Evolutionary conservation across 2,888 invertebrate species (phyloP).

Genomic region (Lycophotia porphyrea): DNA sequence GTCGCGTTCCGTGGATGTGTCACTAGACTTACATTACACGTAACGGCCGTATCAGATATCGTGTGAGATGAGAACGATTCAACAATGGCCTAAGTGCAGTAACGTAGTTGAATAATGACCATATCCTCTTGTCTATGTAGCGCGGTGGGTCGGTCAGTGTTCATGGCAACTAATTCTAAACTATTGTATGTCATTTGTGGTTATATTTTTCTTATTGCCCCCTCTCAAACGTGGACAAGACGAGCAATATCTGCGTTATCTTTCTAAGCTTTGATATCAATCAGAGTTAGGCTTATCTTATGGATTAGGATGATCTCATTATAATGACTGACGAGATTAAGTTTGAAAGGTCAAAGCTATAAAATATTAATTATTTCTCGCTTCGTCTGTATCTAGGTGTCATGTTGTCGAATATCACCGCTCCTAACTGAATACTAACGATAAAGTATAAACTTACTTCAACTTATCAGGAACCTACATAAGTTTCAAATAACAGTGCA

Average conservation of each 20-base stretch:
- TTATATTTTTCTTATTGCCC: background rate
- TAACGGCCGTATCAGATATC: conserved; percentile 58
- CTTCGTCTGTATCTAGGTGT: background rate
- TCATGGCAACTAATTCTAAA: conserved; percentile 38
- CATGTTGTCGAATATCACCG: background rate
- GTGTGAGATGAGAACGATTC: conserved; percentile 76
- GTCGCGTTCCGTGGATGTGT: conserved; percentile 6
- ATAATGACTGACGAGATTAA: background rate
- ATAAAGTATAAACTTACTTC: conserved; percentile 21
- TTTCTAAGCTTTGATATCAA: background rate
- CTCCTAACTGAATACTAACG: background rate
- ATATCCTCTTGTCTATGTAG: conserved; percentile 75
- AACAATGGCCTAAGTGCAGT: conserved; percentile 75
- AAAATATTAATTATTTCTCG: background rate
- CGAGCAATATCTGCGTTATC: background rate
- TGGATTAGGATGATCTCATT: conserved; percentile 45
- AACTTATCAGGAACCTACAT: conserved; percentile 45
- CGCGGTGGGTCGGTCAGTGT: conserved; percentile 39
- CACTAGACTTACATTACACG: conserved; percentile 13
- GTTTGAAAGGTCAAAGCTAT: background rate
- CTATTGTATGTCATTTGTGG: conserved; percentile 25
- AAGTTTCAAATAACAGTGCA: conserved; percentile 36
- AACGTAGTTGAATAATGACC: conserved; percentile 81
- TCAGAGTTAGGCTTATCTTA: conserved; percentile 4
- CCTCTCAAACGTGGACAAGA: conserved; percentile 1